Percentiles rank a stretch among this genome's conserved stretches.
These are phyloP conservation scores for Lasioglossum leucozonium DNA, from an alignment of 2,888 invertebrate genomes.

Conservation along the genomic window DNA sequence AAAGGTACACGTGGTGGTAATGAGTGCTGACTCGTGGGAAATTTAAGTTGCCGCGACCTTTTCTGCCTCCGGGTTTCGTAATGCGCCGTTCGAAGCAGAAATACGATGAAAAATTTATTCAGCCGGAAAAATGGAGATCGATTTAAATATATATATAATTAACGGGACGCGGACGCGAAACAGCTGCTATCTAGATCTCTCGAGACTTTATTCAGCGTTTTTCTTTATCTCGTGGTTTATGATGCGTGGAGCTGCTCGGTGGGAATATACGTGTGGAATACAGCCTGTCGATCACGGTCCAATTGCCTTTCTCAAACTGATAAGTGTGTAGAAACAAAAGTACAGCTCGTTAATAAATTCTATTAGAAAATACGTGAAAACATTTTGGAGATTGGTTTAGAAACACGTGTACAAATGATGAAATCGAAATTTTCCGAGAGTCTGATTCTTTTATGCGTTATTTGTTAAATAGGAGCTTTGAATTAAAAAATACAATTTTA, in stretches of 20 bases:
- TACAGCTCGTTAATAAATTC: background rate
- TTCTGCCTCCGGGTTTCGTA: slow-evolving; percentile 12
- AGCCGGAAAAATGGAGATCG: background rate
- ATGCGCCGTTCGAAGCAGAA: background rate
- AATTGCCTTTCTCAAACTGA: background rate
- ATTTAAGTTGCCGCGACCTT: slow-evolving; percentile 26
- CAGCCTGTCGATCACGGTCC: background rate
- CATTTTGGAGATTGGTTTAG: background rate
- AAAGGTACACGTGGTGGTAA: slow-evolving; percentile 46
- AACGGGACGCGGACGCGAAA: background rate
- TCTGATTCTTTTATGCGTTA: no score
- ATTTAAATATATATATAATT: background rate
- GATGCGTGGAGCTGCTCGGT: background rate
- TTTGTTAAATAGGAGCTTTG: no score
- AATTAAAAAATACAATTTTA: no score
- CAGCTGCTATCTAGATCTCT: background rate
- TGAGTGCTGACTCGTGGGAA: slow-evolving; percentile 60
- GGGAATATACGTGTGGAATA: background rate
- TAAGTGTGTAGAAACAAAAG: background rate
- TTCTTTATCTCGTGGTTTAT: background rate
- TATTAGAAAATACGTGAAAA: background rate
- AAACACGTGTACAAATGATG: background rate
- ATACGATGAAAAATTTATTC: background rate
- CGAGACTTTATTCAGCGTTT: background rate
- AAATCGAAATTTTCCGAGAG: no score